Conservation (phyloP, 53 echinoderm and acorn worm species). For the Antedon mediterranea region DNA sequence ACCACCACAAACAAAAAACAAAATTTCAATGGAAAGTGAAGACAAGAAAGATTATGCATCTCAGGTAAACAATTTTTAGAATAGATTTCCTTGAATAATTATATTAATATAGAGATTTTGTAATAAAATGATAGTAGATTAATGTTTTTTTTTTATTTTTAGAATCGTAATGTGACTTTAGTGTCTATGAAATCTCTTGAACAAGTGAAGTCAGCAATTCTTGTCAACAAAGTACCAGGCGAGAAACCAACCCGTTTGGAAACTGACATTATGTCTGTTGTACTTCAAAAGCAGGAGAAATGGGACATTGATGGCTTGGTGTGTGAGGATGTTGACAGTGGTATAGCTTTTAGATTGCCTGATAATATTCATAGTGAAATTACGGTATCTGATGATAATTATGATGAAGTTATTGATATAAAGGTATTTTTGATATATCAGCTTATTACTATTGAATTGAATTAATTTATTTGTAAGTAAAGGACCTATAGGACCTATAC, state of each 20-base stretch:
- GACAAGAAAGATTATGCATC: not conserved
- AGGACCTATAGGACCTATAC: too few species aligned
- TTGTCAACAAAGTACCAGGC: constrained; percentile 69
- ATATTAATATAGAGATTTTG: too few species aligned
- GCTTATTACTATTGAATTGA: too few species aligned
- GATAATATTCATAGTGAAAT: not conserved
- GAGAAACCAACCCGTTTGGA: constrained; percentile 37
- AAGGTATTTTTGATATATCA: constrained; percentile 18
- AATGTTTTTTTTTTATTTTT: not conserved
- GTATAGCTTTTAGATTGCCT: not conserved
- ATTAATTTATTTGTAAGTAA: too few species aligned
- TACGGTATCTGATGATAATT: not conserved
- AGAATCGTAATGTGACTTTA: constrained; percentile 63
- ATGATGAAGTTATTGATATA: constrained; percentile 61
- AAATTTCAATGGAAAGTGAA: not conserved
- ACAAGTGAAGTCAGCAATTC: constrained; percentile 42
- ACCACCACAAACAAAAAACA: not conserved
- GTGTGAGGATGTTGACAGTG: not conserved
- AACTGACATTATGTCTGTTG: constrained; percentile 40
- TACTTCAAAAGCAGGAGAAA: constrained; percentile 55
- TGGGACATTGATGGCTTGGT: constrained; percentile 41
- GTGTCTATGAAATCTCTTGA: constrained; percentile 40
- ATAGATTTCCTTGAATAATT: too few species aligned
- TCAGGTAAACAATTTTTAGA: not conserved
- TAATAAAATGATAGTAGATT: too few species aligned